These are phyloP conservation scores for Chlamydotis undulata DNA, from an alignment of 2,113 vertebrate genomes.

Conservation along the genomic window DNA sequence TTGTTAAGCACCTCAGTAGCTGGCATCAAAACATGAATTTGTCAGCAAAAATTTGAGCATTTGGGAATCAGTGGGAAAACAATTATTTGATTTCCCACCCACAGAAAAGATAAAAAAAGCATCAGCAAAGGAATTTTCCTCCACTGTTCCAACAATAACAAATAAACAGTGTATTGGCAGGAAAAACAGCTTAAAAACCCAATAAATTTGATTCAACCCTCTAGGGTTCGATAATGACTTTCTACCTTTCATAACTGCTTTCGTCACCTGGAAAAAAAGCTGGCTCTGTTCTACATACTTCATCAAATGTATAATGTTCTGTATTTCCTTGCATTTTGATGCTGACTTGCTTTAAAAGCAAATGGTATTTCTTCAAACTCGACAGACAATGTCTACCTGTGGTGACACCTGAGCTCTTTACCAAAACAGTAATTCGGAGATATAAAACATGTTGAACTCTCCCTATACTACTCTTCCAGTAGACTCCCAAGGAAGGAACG, in stretches of 20 bases:
- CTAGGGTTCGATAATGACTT: not conserved
- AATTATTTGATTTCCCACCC: not conserved
- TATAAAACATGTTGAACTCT: not conserved
- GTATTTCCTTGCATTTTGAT: not conserved
- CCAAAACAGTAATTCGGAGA: not conserved
- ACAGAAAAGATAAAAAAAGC: not conserved
- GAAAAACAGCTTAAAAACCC: not conserved
- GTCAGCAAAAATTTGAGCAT: not conserved
- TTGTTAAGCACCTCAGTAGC: not conserved
- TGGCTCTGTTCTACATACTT: not conserved
- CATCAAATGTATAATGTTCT: not conserved
- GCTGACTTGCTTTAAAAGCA: not conserved
- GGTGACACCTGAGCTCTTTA: not conserved
- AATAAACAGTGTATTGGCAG: not conserved
- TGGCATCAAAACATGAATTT: not conserved
- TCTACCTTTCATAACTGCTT: not conserved
- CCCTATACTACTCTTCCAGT: not conserved
- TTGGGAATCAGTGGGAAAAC: not conserved
- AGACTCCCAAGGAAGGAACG: not conserved
- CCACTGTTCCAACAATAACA: not conserved
- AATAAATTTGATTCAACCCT: not conserved
- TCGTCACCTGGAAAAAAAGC: not conserved
- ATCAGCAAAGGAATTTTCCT: not conserved
- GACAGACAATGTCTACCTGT: not conserved
- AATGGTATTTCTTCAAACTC: not conserved